Evolutionary conservation across 2,888 invertebrate genomes (phyloP).

Genomic region (Alloscopus bannaensis): DNA sequence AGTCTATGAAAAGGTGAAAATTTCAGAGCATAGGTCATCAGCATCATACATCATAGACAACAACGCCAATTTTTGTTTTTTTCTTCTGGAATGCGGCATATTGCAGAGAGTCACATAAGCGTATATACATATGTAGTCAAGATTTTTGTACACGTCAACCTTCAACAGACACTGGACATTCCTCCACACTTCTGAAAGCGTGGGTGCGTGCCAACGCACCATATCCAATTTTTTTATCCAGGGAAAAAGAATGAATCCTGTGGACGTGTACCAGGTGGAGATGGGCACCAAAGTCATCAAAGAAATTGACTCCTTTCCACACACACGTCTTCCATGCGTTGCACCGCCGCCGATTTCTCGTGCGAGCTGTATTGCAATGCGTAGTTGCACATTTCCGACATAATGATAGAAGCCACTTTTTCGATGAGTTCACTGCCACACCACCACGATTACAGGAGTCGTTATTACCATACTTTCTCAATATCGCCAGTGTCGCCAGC

Average conservation of each 20-base stretch:
- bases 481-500: too few relatives aligned
- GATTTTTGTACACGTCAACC: background rate
- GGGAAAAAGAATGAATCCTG: conserved; percentile 3
- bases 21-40: too few relatives aligned
- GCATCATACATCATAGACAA: too few relatives aligned
- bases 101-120: too few relatives aligned
- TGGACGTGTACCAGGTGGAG: conserved; percentile 19
- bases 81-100: too few relatives aligned
- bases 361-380: background rate
- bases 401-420: background rate
- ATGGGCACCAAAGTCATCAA: conserved; percentile 54
- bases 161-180: background rate
- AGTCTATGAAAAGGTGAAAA: too few relatives aligned
- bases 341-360: background rate
- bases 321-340: background rate
- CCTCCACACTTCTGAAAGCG: too few relatives aligned
- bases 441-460: too few relatives aligned
- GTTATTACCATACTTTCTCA: too few relatives aligned
- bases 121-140: background rate
- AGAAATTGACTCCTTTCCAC: conserved; percentile 6
- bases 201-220: conserved; percentile 42
- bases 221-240: conserved; percentile 18
- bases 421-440: too few relatives aligned
- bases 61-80: too few relatives aligned
- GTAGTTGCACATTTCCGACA: background rate